These are phyloP conservation scores for Raja brachyura DNA, from an alignment of 2,113 vertebrate species.

Conservation along the genomic window DNA sequence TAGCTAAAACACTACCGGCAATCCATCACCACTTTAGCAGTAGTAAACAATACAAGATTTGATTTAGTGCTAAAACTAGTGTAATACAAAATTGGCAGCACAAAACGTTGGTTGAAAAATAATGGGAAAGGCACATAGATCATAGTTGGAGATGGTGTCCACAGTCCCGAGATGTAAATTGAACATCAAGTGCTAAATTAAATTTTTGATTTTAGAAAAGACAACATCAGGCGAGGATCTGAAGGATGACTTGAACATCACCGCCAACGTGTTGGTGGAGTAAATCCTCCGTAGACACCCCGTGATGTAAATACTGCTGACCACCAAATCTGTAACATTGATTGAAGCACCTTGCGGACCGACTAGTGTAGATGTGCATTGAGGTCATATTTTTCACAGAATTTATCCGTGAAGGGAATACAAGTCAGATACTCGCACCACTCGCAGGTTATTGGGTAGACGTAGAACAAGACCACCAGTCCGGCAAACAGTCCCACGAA, in stretches of 20 bases:
- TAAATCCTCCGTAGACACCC: background rate
- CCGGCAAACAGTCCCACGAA: slow-evolving; percentile 89
- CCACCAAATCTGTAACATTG: slow-evolving; percentile 22
- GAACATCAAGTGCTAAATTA: slow-evolving; percentile 24
- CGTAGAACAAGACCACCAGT: slow-evolving; percentile 88
- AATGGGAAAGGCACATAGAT: slow-evolving; percentile 26
- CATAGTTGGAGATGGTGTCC: slow-evolving; percentile 14
- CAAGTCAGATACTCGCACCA: slow-evolving; percentile 97
- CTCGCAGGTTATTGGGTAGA: slow-evolving; percentile 86
- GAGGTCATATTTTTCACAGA: slow-evolving; percentile 97
- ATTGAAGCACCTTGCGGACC: background rate
- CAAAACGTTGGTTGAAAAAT: slow-evolving; percentile 31
- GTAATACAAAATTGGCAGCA: slow-evolving; percentile 39
- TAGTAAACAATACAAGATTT: slow-evolving; percentile 59
- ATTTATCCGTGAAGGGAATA: slow-evolving; percentile 98
- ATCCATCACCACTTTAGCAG: slow-evolving; percentile 79
- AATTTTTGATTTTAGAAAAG: slow-evolving; percentile 1
- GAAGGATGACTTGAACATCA: background rate
- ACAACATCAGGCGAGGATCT: background rate
- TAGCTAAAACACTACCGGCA: slow-evolving; percentile 96
- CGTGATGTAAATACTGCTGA: slow-evolving; percentile 16
- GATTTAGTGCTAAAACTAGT: slow-evolving; percentile 37
- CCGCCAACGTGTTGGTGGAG: background rate
- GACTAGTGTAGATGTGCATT: slow-evolving; percentile 90
- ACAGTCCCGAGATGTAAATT: background rate